A percentile compares a stretch with the other conserved stretches of the same genome.
phyloP scores from a whole-genome alignment of 2,888 invertebrate species.

The Phaedon cochleariae region DNA sequence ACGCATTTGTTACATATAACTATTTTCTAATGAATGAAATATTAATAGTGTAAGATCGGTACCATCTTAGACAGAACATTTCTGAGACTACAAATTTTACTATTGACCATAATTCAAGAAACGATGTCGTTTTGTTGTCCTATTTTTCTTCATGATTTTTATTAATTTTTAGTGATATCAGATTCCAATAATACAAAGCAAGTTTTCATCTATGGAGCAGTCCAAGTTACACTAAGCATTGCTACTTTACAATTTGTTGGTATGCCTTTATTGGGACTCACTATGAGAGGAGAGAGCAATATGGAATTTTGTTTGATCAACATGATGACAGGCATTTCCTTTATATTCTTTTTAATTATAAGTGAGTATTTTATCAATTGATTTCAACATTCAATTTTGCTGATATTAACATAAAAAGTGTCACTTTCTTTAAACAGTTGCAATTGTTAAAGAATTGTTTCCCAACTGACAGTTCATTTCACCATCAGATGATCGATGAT shows the following conservation, averaged over 20 bases:
- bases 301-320: slow-evolving; percentile 51
- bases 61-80: no score
- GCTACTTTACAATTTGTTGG: slow-evolving; percentile 54
- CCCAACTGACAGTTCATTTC: no score
- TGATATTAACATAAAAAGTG: no score
- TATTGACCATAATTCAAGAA: no score
- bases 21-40: no score
- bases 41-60: no score
- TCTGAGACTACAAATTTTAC: no score
- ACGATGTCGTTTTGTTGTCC: no score
- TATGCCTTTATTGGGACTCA: slow-evolving; percentile 52
- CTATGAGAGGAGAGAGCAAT: slow-evolving; percentile 53
- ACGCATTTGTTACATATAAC: no score
- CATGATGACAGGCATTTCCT: slow-evolving; percentile 51
- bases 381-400: background rate
- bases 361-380: slow-evolving; percentile 48
- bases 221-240: slow-evolving; percentile 54
- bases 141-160: background rate
- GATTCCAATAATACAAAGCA: slow-evolving; percentile 50
- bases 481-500: no score
- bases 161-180: slow-evolving; percentile 53
- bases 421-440: no score
- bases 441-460: no score
- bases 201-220: slow-evolving; percentile 54
- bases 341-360: slow-evolving; percentile 52